Percentiles rank a stretch among this genome's conserved stretches.
phyloP scores from a whole-genome alignment of 2,113 vertebrate genomes.

The Eulacestoma nigropectus region DNA sequence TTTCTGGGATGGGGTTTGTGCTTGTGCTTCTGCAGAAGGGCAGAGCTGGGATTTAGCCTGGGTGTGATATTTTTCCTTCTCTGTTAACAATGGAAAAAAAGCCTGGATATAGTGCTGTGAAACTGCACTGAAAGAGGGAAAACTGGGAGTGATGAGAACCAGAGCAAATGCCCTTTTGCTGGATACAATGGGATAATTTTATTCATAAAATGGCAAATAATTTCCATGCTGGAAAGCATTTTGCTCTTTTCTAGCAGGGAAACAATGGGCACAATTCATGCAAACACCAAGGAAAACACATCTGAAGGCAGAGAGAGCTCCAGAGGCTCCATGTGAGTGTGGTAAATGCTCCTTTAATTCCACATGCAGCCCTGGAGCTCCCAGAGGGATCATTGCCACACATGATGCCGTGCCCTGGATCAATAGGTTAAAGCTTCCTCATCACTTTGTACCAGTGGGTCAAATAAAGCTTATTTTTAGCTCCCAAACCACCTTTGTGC shows the following conservation, averaged over 20 bases:
- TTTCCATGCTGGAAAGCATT: not conserved
- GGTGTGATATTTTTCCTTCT: not conserved
- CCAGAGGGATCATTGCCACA: not conserved
- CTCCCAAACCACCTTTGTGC: not conserved
- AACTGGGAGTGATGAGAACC: not conserved
- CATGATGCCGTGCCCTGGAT: not conserved
- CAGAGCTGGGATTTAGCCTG: not conserved
- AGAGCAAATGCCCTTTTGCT: not conserved
- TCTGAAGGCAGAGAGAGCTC: not conserved
- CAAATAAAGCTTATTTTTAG: not conserved
- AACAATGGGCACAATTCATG: not conserved
- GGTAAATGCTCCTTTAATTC: not conserved
- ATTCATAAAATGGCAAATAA: not conserved
- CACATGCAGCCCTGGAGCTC: not conserved
- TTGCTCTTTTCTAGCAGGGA: not conserved
- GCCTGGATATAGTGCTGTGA: rapidly evolving
- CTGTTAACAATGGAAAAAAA: not conserved
- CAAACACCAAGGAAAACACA: not conserved
- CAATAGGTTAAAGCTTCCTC: not conserved
- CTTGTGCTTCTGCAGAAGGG: not conserved
- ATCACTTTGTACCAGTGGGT: not conserved
- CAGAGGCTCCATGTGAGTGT: not conserved
- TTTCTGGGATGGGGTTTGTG: not conserved
- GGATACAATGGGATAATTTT: not conserved
- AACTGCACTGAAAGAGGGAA: not conserved